Conservation (phyloP, 2,113 vertebrate species). For the Regulus satrapa region DNA sequence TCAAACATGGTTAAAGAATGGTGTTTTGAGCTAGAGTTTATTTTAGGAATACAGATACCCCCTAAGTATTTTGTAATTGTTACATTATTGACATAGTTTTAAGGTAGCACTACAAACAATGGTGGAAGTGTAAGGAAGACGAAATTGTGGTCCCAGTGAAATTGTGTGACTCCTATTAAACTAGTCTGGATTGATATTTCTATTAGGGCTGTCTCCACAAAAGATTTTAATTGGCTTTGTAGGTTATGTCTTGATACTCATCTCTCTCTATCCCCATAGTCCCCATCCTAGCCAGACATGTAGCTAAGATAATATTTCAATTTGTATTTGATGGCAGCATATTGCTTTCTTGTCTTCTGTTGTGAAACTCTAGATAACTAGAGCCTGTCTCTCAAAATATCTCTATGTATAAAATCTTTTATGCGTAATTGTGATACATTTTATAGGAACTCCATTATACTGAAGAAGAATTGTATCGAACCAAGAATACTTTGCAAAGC, state of each 20-base stretch:
- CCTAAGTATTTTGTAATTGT: not conserved
- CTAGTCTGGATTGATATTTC: not conserved
- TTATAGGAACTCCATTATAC: slow-evolving; percentile 87
- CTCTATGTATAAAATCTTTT: not conserved
- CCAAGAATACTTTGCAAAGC: slow-evolving; percentile 87
- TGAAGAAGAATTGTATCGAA: slow-evolving; percentile 89
- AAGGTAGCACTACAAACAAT: not conserved
- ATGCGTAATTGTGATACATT: not conserved
- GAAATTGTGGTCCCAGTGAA: not conserved
- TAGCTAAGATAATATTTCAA: not conserved
- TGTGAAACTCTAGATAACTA: not conserved
- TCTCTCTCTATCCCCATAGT: not conserved
- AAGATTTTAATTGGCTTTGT: not conserved
- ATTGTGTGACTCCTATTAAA: not conserved
- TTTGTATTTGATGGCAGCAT: not conserved
- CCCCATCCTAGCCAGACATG: not conserved
- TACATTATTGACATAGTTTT: not conserved
- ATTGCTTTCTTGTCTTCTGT: not conserved
- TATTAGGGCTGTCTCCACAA: not conserved
- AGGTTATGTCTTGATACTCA: not conserved
- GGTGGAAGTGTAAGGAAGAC: not conserved
- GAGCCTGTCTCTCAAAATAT: not conserved
- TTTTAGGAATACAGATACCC: not conserved
- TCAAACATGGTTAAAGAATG: not conserved
- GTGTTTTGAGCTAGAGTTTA: not conserved